phyloP scores from a whole-genome alignment of 2,888 invertebrate genomes.

The Isotomurus palustris region DNA sequence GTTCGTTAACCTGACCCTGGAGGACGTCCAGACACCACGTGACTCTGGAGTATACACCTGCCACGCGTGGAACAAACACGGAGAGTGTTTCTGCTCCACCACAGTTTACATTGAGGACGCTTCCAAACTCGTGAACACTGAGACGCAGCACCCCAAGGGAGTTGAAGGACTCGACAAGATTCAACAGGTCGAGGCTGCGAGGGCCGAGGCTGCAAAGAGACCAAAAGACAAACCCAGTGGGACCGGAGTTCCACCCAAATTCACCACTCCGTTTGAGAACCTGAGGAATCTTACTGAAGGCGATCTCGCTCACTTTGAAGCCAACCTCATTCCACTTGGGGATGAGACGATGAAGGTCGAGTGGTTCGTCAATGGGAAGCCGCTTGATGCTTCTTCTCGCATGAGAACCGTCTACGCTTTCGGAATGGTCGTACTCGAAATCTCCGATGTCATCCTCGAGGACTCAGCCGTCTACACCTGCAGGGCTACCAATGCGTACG shows the following conservation, averaged over 20 bases:
- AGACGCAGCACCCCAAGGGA: slow-evolving; percentile 92
- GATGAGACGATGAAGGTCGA: slow-evolving; percentile 91
- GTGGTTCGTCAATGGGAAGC: slow-evolving; percentile 87
- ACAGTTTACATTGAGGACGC: slow-evolving; percentile 79
- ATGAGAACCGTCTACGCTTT: slow-evolving; percentile 92
- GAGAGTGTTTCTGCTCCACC: slow-evolving; percentile 88
- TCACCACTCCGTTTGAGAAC: slow-evolving; percentile 77
- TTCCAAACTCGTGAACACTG: slow-evolving; percentile 42
- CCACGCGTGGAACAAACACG: slow-evolving; percentile 79
- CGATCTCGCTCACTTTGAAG: slow-evolving; percentile 96
- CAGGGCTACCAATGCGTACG: slow-evolving; percentile 83
- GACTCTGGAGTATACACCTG: slow-evolving; percentile 92
- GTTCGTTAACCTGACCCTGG: slow-evolving; percentile 88
- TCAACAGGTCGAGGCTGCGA: slow-evolving; percentile 80
- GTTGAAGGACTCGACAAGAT: slow-evolving; percentile 86
- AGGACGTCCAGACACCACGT: slow-evolving; percentile 77
- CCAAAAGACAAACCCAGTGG: slow-evolving; percentile 62
- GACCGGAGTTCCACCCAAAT: slow-evolving; percentile 77
- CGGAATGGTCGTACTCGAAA: slow-evolving; percentile 94
- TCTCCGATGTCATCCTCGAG: slow-evolving; percentile 85
- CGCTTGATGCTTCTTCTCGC: slow-evolving; percentile 72
- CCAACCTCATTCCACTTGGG: slow-evolving; percentile 86
- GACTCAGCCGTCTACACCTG: slow-evolving; percentile 88
- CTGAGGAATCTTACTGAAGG: slow-evolving; percentile 83
- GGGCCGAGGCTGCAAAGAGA: slow-evolving; percentile 59